Percentiles rank a stretch among this genome's conserved stretches.
These are phyloP conservation scores for Drosophila anomelani DNA, from an alignment of 2,888 invertebrate species.

Conservation along the genomic window DNA sequence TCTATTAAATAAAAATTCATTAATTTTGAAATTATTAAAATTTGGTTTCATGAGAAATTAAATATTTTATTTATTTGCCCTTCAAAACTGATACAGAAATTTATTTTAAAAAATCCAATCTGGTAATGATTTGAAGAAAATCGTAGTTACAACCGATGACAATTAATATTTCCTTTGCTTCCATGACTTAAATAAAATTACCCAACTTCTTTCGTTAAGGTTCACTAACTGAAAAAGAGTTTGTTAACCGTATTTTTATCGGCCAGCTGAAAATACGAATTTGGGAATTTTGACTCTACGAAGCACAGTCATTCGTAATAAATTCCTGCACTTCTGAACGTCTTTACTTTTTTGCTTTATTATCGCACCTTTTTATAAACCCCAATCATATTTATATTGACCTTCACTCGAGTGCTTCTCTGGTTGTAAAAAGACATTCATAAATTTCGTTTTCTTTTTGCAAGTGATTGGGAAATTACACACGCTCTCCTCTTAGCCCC, in stretches of 20 bases:
- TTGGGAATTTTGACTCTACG: neutral
- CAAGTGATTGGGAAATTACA: constrained; percentile 30
- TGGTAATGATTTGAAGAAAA: neutral
- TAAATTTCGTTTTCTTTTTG: constrained; percentile 38
- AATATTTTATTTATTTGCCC: too few species aligned
- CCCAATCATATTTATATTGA: constrained; percentile 13
- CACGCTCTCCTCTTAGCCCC: constrained; percentile 4
- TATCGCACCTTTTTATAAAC: constrained; percentile 33
- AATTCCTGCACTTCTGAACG: constrained; percentile 8
- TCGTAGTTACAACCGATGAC: constrained; percentile 1
- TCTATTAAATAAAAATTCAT: too few species aligned
- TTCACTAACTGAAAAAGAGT: neutral
- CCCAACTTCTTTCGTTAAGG: neutral
- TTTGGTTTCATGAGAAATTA: too few species aligned
- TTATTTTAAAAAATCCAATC: too few species aligned
- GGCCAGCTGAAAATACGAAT: neutral
- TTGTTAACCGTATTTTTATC: constrained; percentile 7
- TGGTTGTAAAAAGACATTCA: constrained; percentile 21
- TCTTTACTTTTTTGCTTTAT: constrained; percentile 1
- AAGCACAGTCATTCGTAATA: constrained; percentile 6
- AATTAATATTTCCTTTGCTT: neutral
- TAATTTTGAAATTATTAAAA: too few species aligned
- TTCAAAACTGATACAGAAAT: too few species aligned
- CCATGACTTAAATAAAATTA: neutral
- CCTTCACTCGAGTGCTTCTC: constrained; percentile 38